phyloP scores from a whole-genome alignment of 2,888 invertebrate species.

The Acronicta psi region DNA sequence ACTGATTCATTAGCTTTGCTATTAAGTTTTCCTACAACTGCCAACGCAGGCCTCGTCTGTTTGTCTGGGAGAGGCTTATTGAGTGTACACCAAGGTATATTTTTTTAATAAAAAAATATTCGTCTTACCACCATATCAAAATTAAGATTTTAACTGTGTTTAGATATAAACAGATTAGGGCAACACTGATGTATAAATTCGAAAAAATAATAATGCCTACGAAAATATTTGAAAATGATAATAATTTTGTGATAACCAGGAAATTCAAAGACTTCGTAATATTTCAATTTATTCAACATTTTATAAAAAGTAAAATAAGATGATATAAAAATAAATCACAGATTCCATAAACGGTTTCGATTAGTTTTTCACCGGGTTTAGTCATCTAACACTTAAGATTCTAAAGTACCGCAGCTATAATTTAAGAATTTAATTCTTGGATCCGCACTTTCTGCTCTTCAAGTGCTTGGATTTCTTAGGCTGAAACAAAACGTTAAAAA shows the following conservation, averaged over 20 bases:
- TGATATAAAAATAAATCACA: slow-evolving; percentile 14
- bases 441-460: slow-evolving; percentile 51
- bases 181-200: too few species aligned
- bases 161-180: too few species aligned
- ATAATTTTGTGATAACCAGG: neutral
- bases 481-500: slow-evolving; percentile 60
- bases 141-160: too few species aligned
- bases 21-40: too few species aligned
- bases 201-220: too few species aligned
- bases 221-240: too few species aligned
- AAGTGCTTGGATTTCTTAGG: slow-evolving; percentile 72
- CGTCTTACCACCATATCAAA: too few species aligned
- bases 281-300: slow-evolving; percentile 25
- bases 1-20: too few species aligned
- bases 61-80: too few species aligned
- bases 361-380: neutral
- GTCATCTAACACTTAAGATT: slow-evolving; percentile 6
- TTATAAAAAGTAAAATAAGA: slow-evolving; percentile 10
- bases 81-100: too few species aligned
- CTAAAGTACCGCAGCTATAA: neutral
- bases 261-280: neutral
- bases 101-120: too few species aligned
- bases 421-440: slow-evolving; percentile 9
- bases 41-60: too few species aligned
- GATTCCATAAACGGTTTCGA: slow-evolving; percentile 4